A percentile compares a stretch with the other conserved stretches of the same genome.
Conservation (phyloP, 2,113 vertebrate species). For the Aspidoscelis tigris region DNA sequence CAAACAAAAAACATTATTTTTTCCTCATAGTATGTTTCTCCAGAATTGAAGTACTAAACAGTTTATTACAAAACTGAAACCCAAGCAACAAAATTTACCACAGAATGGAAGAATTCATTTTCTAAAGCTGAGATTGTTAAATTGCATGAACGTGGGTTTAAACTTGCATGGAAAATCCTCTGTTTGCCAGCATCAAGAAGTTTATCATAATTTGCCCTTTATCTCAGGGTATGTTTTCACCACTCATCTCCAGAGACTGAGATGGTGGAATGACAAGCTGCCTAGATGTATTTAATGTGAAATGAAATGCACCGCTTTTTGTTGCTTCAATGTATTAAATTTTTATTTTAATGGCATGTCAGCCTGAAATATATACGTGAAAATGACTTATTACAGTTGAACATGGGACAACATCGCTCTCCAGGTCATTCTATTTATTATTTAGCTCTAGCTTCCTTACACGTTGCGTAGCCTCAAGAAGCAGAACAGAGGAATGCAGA, state of each 20-base stretch:
- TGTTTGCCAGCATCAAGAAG: conserved; percentile 11
- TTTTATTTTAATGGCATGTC: conserved; percentile 74
- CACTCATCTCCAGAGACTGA: conserved; percentile 32
- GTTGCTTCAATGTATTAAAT: conserved; percentile 64
- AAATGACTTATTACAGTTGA: conserved; percentile 59
- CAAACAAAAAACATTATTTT: not conserved
- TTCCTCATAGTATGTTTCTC: not conserved
- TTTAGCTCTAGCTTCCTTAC: conserved; percentile 65
- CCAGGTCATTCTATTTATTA: conserved; percentile 57
- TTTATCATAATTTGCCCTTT: conserved; percentile 17
- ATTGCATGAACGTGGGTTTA: not conserved
- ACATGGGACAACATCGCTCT: conserved; percentile 43
- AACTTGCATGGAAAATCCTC: conserved; percentile 9
- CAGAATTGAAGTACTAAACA: not conserved
- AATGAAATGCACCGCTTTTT: conserved; percentile 63
- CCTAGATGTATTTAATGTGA: conserved; percentile 58
- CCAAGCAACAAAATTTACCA: not conserved
- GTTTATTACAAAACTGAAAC: not conserved
- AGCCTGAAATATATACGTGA: conserved; percentile 60
- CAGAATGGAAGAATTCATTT: not conserved
- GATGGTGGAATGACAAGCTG: conserved; percentile 53
- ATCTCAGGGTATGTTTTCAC: conserved; percentile 5
- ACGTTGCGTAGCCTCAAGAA: conserved; percentile 35
- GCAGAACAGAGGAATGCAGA: not conserved
- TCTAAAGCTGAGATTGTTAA: conserved; percentile 11